Base-by-base conservation (phyloP, 2,888 invertebrate genomes). In the Eupeodes luniger region DNA sequence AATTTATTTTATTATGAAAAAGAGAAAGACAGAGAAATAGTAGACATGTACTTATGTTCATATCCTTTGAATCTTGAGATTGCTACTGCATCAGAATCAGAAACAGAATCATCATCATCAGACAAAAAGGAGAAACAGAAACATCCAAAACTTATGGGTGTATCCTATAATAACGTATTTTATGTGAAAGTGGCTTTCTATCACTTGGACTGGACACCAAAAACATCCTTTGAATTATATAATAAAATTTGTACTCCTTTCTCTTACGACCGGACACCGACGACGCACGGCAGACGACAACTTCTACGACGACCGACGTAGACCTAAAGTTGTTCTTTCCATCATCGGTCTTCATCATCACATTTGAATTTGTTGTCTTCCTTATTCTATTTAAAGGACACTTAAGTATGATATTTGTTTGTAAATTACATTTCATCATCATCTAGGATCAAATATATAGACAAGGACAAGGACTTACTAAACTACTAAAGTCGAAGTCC, bases 391-490 rank as follows among this genome's bases (percentile, higher is more conserved):
- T 4, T 19, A 40, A 40, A 72, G 57, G 72, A 59, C 72, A 59
- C 59, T 57, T 72, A n/a, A 19, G 55, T 19, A 27, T 27, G 19
- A 47, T 27, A 27, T 57, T 59, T 72, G 59, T 72, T 72, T 66
- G 49, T 14, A 72, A 59, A 59, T 59, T 57, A 47, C 59, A 59
- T 72, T 72, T 47, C 57, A 70, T 59, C 44, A 44, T 44, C 67
- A 34, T 72, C 55, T 57, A 27, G 47, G 55, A 72, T 72, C 36
- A 72, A 57, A 69, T 27, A 27, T 27, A 27, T 27, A 27, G 27
- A 27, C 27, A 27, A 27, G 27, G 34, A 53, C 12, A 12, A 40
- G 6, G 6, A 40, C 40, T 9, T 40, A 40, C 40, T 5, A 40
- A 40, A 40, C 40, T 40, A 0, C 40, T 5, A 40, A 7, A 40